These are phyloP conservation scores for Mizuhopecten yessoensis DNA, from an alignment of 1,140 invertebrate species.

Conservation along the genomic window DNA sequence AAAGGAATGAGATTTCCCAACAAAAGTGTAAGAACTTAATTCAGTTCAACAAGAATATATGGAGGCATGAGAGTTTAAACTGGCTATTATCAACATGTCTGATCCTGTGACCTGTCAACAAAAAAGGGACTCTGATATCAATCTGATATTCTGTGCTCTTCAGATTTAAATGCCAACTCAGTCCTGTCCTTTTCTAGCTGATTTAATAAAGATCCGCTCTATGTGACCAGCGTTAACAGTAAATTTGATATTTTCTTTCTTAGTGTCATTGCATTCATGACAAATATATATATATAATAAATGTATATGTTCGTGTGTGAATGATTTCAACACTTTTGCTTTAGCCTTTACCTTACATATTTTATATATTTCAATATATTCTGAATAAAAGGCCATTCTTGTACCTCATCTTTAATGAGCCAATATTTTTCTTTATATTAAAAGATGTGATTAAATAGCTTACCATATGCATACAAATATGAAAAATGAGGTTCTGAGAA, in stretches of 20 bases:
- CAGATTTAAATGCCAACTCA: not conserved
- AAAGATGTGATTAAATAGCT: not conserved
- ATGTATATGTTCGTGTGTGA: not conserved
- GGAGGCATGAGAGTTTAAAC: not conserved
- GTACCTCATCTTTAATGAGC: not conserved
- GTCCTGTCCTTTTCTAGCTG: not conserved
- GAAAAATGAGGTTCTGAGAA: not conserved
- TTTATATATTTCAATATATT: not conserved
- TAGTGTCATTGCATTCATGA: not conserved
- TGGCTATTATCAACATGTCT: slow-evolving; percentile 7
- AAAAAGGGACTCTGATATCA: not conserved
- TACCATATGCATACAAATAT: not conserved
- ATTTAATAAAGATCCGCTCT: not conserved
- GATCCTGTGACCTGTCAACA: not conserved
- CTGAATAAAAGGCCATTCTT: not conserved
- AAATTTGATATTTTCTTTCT: slow-evolving; percentile 30
- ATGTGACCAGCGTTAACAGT: not conserved
- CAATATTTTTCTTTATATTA: not conserved
- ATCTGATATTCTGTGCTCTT: not conserved
- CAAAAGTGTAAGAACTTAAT: slow-evolving; percentile 39
- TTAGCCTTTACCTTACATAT: no score
- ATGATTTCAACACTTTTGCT: not conserved
- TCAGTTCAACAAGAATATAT: not conserved
- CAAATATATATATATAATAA: not conserved
- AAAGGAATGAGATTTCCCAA: not conserved